A percentile compares a stretch with the other conserved stretches of the same genome.
Evolutionary conservation across 1,140 invertebrate species (phyloP).

Genomic region (Maconellicoccus hirsutus): DNA sequence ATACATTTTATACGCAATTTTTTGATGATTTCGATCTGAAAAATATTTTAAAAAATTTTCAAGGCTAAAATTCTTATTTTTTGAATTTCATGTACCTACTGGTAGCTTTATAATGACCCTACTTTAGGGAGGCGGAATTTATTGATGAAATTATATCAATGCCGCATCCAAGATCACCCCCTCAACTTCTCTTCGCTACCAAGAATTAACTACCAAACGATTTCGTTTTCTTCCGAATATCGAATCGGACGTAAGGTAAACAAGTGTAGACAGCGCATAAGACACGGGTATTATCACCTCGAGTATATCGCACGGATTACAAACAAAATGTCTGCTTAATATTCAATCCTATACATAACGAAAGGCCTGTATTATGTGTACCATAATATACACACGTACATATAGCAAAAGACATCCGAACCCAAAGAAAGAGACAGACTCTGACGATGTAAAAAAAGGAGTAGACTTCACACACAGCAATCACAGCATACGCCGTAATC

Average conservation of each 20-base stretch:
- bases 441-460: background rate
- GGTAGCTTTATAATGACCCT: too few relatives aligned
- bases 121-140: too few relatives aligned
- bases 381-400: background rate
- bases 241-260: background rate
- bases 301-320: background rate
- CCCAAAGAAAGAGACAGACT: background rate
- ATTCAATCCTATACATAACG: conserved; percentile 2
- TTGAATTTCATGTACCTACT: too few relatives aligned
- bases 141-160: too few relatives aligned
- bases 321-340: conserved; percentile 21
- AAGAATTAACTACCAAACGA: too few relatives aligned
- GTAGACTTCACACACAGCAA: background rate
- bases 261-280: conserved; percentile 13
- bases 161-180: too few relatives aligned
- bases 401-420: background rate
- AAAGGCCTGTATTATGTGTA: background rate
- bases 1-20: too few relatives aligned
- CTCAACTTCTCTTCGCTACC: too few relatives aligned
- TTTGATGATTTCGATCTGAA: too few relatives aligned
- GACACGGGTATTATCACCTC: conserved; percentile 7
- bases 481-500: too few relatives aligned
- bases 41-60: too few relatives aligned
- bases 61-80: too few relatives aligned
- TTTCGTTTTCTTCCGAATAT: background rate